phyloP scores from a whole-genome alignment of 2,888 invertebrate genomes.

The Stenichneumon culpator region DNA sequence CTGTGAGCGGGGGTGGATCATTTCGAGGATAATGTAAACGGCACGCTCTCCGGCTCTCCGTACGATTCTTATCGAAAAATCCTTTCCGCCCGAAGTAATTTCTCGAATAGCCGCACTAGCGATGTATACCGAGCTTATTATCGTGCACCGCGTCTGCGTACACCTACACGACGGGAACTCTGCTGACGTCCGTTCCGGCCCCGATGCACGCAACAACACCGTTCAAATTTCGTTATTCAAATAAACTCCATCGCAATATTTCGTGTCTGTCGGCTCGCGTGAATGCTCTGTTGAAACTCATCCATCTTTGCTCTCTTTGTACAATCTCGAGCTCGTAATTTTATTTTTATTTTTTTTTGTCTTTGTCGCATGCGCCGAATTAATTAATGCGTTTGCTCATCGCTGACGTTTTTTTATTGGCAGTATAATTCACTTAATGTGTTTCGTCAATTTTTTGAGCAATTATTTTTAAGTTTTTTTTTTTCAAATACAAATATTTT shows the following conservation, averaged over 20 bases:
- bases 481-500: not conserved
- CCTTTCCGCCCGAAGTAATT: conserved; percentile 54
- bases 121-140: conserved; percentile 2
- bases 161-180: not conserved
- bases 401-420: not conserved
- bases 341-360: not conserved
- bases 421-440: not conserved
- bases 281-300: conserved; percentile 9
- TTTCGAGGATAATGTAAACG: conserved; percentile 31
- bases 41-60: conserved; percentile 29
- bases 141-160: not conserved
- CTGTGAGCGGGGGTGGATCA: conserved; percentile 4
- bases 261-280: conserved; percentile 32
- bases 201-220: conserved; percentile 45
- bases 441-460: no score
- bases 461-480: not conserved
- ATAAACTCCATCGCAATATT: conserved; percentile 32
- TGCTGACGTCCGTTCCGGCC: conserved; percentile 13
- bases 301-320: conserved; percentile 16
- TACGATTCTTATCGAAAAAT: conserved; percentile 54
- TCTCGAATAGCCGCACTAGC: conserved; percentile 31
- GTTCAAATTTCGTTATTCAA: conserved; percentile 47
- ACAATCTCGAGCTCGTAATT: not conserved
- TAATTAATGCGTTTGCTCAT: not conserved
- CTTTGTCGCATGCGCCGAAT: not conserved